These are phyloP conservation scores for Phaenicophaeus curvirostris DNA, from an alignment of 2,797 vertebrate genomes.

Conservation along the genomic window DNA sequence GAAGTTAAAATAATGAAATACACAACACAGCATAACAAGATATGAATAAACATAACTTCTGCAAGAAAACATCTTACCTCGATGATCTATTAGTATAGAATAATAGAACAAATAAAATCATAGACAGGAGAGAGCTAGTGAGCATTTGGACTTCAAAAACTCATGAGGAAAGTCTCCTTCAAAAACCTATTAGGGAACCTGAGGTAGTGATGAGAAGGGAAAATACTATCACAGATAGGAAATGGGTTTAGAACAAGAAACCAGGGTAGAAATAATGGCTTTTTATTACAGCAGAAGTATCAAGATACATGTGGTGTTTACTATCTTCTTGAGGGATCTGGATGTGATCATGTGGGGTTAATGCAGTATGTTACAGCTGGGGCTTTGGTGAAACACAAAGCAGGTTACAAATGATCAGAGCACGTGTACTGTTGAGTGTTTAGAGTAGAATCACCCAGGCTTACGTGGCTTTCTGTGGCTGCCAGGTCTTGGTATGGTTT, in stretches of 20 bases:
- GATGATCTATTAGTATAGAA: background rate
- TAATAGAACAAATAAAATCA: background rate
- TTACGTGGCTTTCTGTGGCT: background rate
- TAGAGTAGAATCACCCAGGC: background rate
- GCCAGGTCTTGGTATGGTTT: background rate
- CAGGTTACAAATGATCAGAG: background rate
- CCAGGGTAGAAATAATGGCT: background rate
- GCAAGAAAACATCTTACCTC: background rate
- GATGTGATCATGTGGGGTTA: background rate
- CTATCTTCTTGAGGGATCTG: background rate
- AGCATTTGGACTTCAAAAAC: background rate
- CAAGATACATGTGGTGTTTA: background rate
- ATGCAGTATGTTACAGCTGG: background rate
- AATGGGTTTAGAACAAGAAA: background rate
- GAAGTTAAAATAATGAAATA: background rate
- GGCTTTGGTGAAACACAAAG: rapidly evolving
- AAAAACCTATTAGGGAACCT: background rate
- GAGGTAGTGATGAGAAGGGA: background rate
- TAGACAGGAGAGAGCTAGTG: background rate
- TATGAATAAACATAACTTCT: background rate
- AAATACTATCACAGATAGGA: background rate
- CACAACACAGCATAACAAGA: rapidly evolving
- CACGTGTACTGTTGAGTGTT: background rate
- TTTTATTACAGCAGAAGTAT: background rate
- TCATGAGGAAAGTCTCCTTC: background rate